Evolutionary conservation across 1,140 invertebrate species (phyloP).

Genomic region (Drosophila arawakana): DNA sequence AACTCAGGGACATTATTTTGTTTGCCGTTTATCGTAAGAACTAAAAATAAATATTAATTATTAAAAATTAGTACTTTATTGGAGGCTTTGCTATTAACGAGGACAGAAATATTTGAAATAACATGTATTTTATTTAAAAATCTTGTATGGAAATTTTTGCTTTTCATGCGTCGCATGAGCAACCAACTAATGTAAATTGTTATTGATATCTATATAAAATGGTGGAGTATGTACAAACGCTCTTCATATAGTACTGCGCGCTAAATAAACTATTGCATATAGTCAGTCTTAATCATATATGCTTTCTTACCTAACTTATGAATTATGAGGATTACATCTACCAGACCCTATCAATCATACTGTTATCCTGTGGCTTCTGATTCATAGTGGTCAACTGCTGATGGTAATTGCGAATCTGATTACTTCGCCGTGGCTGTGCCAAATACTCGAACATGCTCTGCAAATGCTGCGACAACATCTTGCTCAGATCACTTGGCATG

Average conservation of each 20-base stretch:
- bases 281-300: conserved; percentile 24
- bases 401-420: conserved; percentile 90
- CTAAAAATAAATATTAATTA: too few species aligned
- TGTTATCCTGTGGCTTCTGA: conserved; percentile 83
- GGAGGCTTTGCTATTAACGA: neutral
- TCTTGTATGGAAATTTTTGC: conserved; percentile 15
- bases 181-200: neutral
- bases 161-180: neutral
- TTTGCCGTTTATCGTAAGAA: too few species aligned
- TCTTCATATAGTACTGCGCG: neutral
- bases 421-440: conserved; percentile 91
- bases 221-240: neutral
- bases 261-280: conserved; percentile 1
- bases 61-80: too few species aligned
- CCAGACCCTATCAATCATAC: conserved; percentile 83
- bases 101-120: neutral
- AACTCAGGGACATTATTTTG: too few species aligned
- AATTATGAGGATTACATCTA: conserved; percentile 47
- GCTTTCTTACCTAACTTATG: conserved; percentile 27
- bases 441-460: conserved; percentile 99
- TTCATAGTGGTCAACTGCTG: conserved; percentile 84
- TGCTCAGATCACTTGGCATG: conserved; percentile 95
- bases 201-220: conserved; percentile 2
- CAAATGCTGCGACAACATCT: conserved; percentile 96
- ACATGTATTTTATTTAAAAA: neutral